These are phyloP conservation scores for Drosophila pseudoobscura DNA, from an alignment of 1,140 invertebrate genomes.

Conservation along the genomic window DNA sequence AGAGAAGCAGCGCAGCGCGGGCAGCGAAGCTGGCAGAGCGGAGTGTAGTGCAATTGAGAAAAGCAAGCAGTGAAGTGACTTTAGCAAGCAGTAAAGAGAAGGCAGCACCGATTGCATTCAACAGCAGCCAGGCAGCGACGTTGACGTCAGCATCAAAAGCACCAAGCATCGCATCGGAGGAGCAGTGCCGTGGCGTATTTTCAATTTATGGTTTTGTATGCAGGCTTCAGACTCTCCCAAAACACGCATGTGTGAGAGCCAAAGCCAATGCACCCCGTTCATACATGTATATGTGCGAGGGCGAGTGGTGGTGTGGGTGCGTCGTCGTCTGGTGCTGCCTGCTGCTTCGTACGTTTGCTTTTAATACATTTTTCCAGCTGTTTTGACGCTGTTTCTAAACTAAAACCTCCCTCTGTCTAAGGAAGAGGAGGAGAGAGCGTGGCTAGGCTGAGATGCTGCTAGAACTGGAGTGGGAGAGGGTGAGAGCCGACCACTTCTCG, in stretches of 20 bases:
- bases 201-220: constrained; percentile 74
- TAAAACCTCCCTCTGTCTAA: constrained; percentile 47
- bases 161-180: no score
- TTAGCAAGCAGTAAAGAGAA: constrained; percentile 41
- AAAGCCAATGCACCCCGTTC: constrained; percentile 62
- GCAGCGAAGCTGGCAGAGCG: constrained; percentile 18
- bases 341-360: constrained; percentile 68
- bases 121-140: constrained; percentile 14
- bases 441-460: neutral
- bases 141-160: constrained; percentile 49
- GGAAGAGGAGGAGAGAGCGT: neutral
- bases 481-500: constrained; percentile 27
- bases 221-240: constrained; percentile 46
- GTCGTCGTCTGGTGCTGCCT: constrained; percentile 16
- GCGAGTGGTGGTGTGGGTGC: constrained; percentile 6
- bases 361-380: constrained; percentile 76
- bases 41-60: constrained; percentile 22
- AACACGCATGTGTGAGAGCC: constrained; percentile 40
- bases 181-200: constrained; percentile 44
- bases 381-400: constrained; percentile 60
- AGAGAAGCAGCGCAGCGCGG: no score
- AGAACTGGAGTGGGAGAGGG: constrained; percentile 8
- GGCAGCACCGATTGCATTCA: constrained; percentile 6
- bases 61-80: constrained; percentile 12
- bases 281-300: constrained; percentile 15